Evolutionary conservation across 2,888 invertebrate species (phyloP).

Genomic region (Alentia gelatinosa): DNA sequence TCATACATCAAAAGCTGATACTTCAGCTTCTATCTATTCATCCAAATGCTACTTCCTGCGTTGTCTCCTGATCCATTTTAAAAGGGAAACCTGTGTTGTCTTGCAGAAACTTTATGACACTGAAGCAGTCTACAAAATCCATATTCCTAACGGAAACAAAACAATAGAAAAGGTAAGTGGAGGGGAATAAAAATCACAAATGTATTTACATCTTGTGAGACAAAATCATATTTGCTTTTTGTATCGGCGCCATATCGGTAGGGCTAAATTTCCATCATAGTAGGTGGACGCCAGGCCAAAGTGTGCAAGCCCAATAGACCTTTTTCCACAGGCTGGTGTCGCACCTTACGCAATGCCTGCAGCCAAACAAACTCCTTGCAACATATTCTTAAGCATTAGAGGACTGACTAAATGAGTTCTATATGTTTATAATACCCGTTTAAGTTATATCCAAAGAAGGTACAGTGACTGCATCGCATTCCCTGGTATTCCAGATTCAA

Average conservation of each 20-base stretch:
- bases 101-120: background rate
- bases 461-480: too few species aligned
- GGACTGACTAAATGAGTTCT: too few species aligned
- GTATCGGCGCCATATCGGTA: too few species aligned
- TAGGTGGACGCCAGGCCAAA: background rate
- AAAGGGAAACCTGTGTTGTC: background rate
- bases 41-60: background rate
- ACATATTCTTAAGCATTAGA: too few species aligned
- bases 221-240: background rate
- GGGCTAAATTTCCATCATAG: background rate
- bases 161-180: background rate
- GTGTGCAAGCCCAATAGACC: background rate
- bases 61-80: background rate
- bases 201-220: background rate
- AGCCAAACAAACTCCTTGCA: too few species aligned
- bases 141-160: background rate
- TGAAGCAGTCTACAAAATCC: background rate
- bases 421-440: too few species aligned
- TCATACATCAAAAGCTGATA: background rate
- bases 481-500: too few species aligned
- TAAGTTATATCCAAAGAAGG: too few species aligned
- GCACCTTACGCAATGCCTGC: too few species aligned
- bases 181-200: background rate
- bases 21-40: background rate
- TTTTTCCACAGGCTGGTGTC: background rate